A percentile compares a stretch with the other conserved stretches of the same genome.
phyloP scores from a whole-genome alignment of 35 echinoderm and acorn worm genomes.

The Acanthaster planci region DNA sequence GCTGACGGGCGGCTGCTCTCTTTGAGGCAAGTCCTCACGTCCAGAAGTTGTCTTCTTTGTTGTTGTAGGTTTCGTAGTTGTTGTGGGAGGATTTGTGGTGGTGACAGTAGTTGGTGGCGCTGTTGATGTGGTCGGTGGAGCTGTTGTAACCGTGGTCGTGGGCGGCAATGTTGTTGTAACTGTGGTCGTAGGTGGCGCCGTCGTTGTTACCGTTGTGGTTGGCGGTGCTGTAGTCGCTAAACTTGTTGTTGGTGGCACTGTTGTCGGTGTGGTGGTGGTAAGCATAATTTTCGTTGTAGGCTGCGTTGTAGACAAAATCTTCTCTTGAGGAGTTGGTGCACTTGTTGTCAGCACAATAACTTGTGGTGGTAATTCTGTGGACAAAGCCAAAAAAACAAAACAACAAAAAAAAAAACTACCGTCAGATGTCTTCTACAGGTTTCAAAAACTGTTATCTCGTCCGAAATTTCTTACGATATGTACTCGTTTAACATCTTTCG shows the following conservation, averaged over 20 bases:
- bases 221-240: conserved; percentile 31
- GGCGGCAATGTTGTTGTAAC: conserved; percentile 35
- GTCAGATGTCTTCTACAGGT: too few relatives aligned
- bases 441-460: too few relatives aligned
- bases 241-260: conserved; percentile 50
- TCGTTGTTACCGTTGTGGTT: conserved; percentile 20
- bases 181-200: conserved; percentile 28
- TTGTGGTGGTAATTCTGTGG: neutral
- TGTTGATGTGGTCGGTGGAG: conserved; percentile 16
- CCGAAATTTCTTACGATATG: too few relatives aligned
- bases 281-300: neutral
- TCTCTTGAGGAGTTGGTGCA: neutral
- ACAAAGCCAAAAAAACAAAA: neutral
- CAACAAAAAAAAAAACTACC: neutral
- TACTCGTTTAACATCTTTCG: too few relatives aligned
- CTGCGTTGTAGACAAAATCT: neutral
- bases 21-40: conserved; percentile 1
- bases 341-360: conserved; percentile 8
- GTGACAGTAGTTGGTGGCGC: conserved; percentile 19
- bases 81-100: conserved; percentile 23
- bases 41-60: conserved; percentile 33
- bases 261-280: conserved; percentile 31
- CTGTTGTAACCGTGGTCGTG: conserved; percentile 36
- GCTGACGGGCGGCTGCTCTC: conserved; percentile 3
- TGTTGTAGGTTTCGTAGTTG: conserved; percentile 1